phyloP scores from a whole-genome alignment of 2,888 invertebrate species.

The Cheilosia pagana region DNA sequence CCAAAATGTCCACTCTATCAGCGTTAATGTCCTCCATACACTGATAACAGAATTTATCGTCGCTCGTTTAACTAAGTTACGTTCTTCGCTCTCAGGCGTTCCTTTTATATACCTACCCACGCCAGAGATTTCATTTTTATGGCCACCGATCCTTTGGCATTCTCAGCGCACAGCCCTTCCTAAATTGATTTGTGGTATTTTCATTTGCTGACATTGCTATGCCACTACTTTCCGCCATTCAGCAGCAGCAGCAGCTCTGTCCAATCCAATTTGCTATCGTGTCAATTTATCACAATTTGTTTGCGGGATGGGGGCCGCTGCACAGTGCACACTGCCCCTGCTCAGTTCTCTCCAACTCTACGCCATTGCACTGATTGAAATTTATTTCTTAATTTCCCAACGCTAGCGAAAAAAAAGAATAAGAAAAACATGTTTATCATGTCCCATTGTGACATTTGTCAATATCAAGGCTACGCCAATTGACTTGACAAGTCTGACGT shows the following conservation, averaged over 20 bases:
- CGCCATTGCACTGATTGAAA: conserved; percentile 79
- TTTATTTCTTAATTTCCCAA: conserved; percentile 83
- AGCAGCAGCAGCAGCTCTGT: conserved; percentile 66
- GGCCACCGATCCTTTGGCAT: conserved; percentile 41
- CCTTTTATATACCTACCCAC: neutral
- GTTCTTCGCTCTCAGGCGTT: conserved; percentile 15
- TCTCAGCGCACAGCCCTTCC: conserved; percentile 31
- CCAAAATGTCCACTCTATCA: conserved; percentile 70
- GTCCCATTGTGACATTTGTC: conserved; percentile 42
- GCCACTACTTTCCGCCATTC: conserved; percentile 37
- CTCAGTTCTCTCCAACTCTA: conserved; percentile 19
- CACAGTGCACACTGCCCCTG: neutral
- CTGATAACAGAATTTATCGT: conserved; percentile 69
- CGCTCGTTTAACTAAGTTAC: conserved; percentile 37
- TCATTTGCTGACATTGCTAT: conserved; percentile 67
- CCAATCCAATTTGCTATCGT: conserved; percentile 82
- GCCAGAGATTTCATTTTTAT: conserved; percentile 67
- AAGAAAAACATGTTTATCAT: conserved; percentile 9
- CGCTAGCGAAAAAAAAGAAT: conserved; percentile 54
- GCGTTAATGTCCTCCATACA: conserved; percentile 64
- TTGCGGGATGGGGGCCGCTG: conserved; percentile 66
- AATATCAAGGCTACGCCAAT: conserved; percentile 66
- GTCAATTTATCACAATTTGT: conserved; percentile 82
- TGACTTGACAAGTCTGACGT: conserved; percentile 29
- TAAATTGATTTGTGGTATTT: conserved; percentile 73